Evolutionary conservation across 1,140 invertebrate species (phyloP), one percentile per base, ranked within the genome.

Genomic region (Drosophila paulistorum): DNA sequence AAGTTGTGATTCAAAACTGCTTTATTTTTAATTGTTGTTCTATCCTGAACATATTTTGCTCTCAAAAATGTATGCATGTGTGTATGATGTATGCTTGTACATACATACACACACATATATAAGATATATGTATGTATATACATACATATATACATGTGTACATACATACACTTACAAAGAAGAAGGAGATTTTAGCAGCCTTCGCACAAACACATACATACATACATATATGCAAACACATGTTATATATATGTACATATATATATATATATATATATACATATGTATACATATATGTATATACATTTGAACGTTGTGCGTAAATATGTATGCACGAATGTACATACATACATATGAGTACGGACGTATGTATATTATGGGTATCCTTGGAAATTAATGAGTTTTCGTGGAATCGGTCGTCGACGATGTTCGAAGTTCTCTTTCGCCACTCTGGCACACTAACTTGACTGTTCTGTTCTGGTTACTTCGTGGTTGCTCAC

Each of bases 301-400:
- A 17, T 48, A 51, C 35, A 20, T 65, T 35, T 42, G 5, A 30
- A 7, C 30, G 30, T 30, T 6, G 30, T 66, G 17, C 20, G n/a
- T 67, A 11, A 42, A 17, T 60, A 11, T 67, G 9, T 51, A 17
- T 60, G 17, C 11, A 23, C 42, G 14, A 20, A 51, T 66, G 51
- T 26, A 20, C 55, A 62, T 58, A 37, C n/a, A 20, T 51, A 67
- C 48, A 33, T 57, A 65, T 41, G 30, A 39, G 35, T 26, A 62
- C 57, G 55, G 61, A 73, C 59, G 9, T 51, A 51, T 51, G 45
- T 51, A 23, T 51, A 51, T 51, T 55, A 39, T 65, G 68, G 65
- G 69, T 77, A 84, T 84, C 74, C 74, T 84, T 84, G 74, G 65
- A 84, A 84, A 80, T 84, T 80, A 84, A 84, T 84, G 71, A 80